Evolutionary conservation across 2,797 vertebrate genomes (phyloP).

Genomic region (Hydrophis major): DNA sequence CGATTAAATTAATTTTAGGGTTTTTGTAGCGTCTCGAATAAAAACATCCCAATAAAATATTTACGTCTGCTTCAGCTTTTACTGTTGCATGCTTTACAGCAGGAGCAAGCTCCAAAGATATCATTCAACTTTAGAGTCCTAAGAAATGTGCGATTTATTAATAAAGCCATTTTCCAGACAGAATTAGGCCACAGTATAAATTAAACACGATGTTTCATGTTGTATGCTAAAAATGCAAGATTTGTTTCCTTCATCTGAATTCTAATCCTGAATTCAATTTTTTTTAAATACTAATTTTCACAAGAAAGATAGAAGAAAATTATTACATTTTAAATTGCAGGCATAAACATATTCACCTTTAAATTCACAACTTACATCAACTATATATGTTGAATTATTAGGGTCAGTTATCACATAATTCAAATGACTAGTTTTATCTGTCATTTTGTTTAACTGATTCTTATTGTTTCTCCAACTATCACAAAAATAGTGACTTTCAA

Average conservation of each 20-base stretch:
- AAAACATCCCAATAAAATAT: neutral
- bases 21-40: neutral
- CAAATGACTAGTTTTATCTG: neutral
- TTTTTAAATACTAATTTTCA: neutral
- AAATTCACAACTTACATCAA: neutral
- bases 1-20: neutral
- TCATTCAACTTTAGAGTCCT: neutral
- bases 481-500: neutral
- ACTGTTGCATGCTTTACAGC: neutral
- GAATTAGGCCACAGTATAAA: neutral
- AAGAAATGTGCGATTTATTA: neutral
- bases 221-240: neutral
- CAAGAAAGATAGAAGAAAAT: neutral
- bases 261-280: neutral
- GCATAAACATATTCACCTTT: neutral
- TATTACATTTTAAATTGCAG: neutral
- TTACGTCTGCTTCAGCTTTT: neutral
- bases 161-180: neutral
- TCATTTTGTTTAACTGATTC: neutral
- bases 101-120: neutral
- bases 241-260: neutral
- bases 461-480: neutral
- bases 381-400: neutral
- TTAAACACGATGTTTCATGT: neutral
- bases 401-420: neutral